Evolutionary conservation across 2,888 invertebrate genomes (phyloP), one percentile per base, ranked within the genome.

Genomic region (Diadegma fenestrale): DNA sequence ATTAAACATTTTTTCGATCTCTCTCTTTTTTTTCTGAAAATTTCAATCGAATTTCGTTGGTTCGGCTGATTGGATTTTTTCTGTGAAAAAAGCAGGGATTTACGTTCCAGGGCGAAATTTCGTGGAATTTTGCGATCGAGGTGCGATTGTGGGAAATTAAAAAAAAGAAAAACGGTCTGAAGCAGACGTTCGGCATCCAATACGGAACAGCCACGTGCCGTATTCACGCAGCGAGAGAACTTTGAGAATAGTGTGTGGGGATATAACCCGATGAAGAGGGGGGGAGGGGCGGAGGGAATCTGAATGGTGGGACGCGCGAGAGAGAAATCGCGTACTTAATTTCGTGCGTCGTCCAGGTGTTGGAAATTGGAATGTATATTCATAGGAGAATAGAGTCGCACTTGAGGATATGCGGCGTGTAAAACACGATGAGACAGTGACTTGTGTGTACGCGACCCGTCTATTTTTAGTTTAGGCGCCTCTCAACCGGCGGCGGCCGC

Each of bases 381-480:
- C 37, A 76, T 19, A 73, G 22, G 54, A 19, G 43, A 45, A 26
- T 66, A 77, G 78, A 22, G 71, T 37, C 37, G 43, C 30, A 72
- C 78, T 80, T 85, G 84, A 79, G 77, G 82, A 41, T 84, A 68
- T 85, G n/a, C n/a, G 80, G 84, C 73, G 82, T 83, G 86, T 89
- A 89, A 90, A 91, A 90, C 87, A 84, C 86, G 90, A 84, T 86
- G 90, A 91, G 91, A 90, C 91, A 91, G 88, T 86, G 89, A 88
- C 87, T 88, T 84, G 86, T 85, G 81, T 85, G 19, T 19, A 12
- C 19, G n/a, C 17, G 87, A 64, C 26, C 26, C 58, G 71, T 83
- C 91, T 92, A 92, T 92, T 91, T 90, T 92, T 92, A 92, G 91
- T 87, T 86, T 80, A 84, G 80, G 84, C 84, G 84, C 84, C 84